phyloP scores from a whole-genome alignment of 2,888 invertebrate species.

The Syritta pipiens region DNA sequence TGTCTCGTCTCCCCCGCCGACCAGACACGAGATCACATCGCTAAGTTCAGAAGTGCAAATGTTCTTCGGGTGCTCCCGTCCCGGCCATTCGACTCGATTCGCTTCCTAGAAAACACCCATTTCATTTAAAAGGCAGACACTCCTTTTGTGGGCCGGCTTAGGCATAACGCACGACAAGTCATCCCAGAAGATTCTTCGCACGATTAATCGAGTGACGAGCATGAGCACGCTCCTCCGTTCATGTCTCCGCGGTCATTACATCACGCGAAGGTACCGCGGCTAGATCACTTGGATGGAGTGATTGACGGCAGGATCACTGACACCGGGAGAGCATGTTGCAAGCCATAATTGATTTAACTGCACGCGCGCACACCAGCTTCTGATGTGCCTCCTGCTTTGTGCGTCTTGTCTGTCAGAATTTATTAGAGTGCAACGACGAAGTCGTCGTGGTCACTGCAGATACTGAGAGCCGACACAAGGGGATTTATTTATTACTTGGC shows the following conservation, averaged over 20 bases:
- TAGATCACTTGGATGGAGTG: conserved; percentile 39
- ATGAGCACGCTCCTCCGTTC: conserved; percentile 1
- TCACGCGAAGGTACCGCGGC: conserved; percentile 18
- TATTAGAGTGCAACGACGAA: conserved; percentile 36
- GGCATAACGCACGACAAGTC: conserved; percentile 13
- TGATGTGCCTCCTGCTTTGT: conserved; percentile 5
- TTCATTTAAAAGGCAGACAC: conserved; percentile 21
- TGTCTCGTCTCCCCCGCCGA: conserved; percentile 9
- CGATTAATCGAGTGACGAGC: conserved; percentile 9
- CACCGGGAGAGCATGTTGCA: conserved; percentile 54
- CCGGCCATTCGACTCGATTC: neutral
- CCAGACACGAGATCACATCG: conserved; percentile 1
- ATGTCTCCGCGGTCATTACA: conserved; percentile 13
- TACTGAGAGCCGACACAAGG: conserved; percentile 17
- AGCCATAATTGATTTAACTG: conserved; percentile 63
- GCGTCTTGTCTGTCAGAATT: conserved; percentile 50
- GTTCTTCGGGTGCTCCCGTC: conserved; percentile 6
- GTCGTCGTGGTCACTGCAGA: conserved; percentile 18
- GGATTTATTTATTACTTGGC: conserved; percentile 50
- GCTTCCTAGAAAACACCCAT: conserved; percentile 13
- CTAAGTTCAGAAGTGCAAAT: conserved; percentile 48
- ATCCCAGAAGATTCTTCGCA: conserved; percentile 29
- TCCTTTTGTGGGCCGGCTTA: conserved; percentile 3
- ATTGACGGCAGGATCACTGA: conserved; percentile 66
- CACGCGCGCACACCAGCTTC: conserved; percentile 30